Conservation (phyloP, 53 echinoderm and acorn worm genomes). For the Mesocentrotus franciscanus region DNA sequence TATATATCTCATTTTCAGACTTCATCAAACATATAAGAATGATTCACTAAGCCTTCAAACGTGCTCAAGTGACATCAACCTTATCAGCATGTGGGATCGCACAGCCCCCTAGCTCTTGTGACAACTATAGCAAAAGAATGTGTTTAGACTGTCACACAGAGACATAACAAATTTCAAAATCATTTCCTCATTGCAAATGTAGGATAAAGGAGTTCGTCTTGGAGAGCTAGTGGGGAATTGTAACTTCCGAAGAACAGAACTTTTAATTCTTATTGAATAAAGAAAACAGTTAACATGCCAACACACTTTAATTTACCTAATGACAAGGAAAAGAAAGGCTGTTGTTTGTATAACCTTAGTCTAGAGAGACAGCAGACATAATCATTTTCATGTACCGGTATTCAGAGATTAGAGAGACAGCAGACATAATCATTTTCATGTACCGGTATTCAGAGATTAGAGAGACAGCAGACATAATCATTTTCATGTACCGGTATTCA, state of each 20-base stretch:
- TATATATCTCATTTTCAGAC: neutral
- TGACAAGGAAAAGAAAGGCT: neutral
- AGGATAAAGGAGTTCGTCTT: neutral
- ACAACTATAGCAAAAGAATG: neutral
- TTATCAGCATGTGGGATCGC: neutral
- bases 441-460: no score
- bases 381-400: no score
- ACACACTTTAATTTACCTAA: neutral
- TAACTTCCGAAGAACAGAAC: no score
- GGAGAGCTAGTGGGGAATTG: neutral
- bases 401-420: no score
- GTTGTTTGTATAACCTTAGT: neutral
- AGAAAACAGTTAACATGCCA: neutral
- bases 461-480: no score
- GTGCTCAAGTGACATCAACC: neutral
- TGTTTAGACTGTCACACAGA: neutral
- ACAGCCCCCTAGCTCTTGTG: neutral
- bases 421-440: no score
- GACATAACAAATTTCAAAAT: neutral
- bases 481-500: no score
- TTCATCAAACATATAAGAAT: neutral
- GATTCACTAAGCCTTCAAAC: conserved; percentile 18
- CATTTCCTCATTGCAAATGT: neutral
- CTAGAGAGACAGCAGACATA: no score
- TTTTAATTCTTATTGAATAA: no score